Base-by-base conservation (phyloP, 1,140 invertebrate genomes). In the Drosophila leontia region DNA sequence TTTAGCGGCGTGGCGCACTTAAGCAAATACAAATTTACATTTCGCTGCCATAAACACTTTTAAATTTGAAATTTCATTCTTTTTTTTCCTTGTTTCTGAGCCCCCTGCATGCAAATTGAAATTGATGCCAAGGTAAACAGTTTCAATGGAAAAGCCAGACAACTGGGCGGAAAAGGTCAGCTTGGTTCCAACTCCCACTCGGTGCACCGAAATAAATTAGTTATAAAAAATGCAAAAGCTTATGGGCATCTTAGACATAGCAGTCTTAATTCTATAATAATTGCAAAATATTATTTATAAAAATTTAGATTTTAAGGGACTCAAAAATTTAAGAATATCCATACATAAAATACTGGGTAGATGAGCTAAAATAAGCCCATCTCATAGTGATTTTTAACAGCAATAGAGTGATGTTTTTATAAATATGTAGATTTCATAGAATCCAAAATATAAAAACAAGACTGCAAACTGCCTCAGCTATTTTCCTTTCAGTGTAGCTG, bases 11-110 rank as follows among this genome's bases (percentile, higher is more conserved):
- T 65, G 65, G 75, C 67, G 59, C 77, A 72, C 78, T 82, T 86
- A 81, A 92, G 75, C 72, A 92, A 92, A 92, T 92, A 92, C 75
- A 88, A 92, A 92, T 92, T 92, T 92, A 91, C 91, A 92, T 92
- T 92, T 92, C 91, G 91, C 91, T 92, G 91, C 87, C 91, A 92
- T 92, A 92, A 92, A 92, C 91, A 92, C 83, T 92, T 92, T 92
- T 91, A 91, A 91, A 91, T 91, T 88, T 82, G 74, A 88, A 88
- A 87, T 84, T 82, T 78, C 62, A 55, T 65, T 78, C 70, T 74
- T 56, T 57, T 47, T 63, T 62, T 56, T 55, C 19, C 70, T 29
- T 67, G 72, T 51, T 78, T 68, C 17, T 29, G 39, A 67, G 48
- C 15, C 71, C 37, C 42, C 26, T 15, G 74, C 78, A 91, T 90